phyloP scores from a whole-genome alignment of 2,797 vertebrate genomes.

The Muscicapa striata region DNA sequence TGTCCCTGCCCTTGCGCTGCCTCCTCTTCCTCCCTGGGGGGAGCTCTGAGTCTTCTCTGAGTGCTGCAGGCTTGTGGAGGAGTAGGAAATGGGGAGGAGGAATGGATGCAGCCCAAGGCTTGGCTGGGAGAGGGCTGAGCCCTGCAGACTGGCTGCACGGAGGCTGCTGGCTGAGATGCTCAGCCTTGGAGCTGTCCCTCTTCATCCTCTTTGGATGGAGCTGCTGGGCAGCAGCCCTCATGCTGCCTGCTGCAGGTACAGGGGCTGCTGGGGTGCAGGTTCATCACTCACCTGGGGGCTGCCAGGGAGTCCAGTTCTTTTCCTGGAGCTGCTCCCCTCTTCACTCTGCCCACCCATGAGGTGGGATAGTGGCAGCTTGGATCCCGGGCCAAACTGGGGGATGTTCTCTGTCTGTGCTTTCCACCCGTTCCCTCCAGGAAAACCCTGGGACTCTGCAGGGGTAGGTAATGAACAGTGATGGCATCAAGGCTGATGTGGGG shows the following conservation, averaged over 20 bases:
- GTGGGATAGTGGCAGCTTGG: accelerated
- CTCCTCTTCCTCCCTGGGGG: slow-evolving; percentile 38
- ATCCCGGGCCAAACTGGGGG: neutral
- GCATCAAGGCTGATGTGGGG: neutral
- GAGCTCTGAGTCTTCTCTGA: slow-evolving; percentile 36
- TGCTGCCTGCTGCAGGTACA: neutral
- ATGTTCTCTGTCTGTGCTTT: neutral
- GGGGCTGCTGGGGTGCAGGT: neutral
- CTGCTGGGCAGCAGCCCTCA: accelerated
- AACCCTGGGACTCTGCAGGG: neutral
- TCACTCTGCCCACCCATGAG: accelerated
- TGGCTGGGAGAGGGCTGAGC: neutral
- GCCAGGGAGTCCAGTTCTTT: neutral
- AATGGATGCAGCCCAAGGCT: neutral
- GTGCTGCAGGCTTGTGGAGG: neutral
- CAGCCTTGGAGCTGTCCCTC: neutral
- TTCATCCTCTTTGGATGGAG: neutral
- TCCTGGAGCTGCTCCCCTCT: neutral
- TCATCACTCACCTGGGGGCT: accelerated
- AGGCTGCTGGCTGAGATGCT: neutral
- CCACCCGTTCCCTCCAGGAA: neutral
- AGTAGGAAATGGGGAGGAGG: neutral
- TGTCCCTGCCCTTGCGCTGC: neutral
- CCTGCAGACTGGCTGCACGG: neutral
- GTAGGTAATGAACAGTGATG: neutral